phyloP scores from a whole-genome alignment of 2,797 vertebrate species.

The Xiphorhynchus erythropygius region DNA sequence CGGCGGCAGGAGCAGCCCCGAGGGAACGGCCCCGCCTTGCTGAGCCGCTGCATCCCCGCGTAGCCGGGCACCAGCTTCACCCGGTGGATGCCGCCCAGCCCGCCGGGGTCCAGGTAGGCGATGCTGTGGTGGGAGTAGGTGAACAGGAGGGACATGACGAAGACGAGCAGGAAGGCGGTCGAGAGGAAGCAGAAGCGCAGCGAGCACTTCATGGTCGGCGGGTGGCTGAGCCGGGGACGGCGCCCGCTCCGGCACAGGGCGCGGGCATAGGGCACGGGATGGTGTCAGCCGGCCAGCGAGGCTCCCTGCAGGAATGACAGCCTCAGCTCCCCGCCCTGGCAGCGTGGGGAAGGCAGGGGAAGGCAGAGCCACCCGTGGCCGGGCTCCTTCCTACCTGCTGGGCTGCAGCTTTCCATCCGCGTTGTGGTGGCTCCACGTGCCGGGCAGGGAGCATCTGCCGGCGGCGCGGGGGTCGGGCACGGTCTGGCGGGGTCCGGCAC shows the following conservation, averaged over 20 bases:
- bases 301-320: conserved; percentile 1
- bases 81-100: conserved; percentile 83
- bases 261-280: conserved; percentile 21
- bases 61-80: conserved; percentile 94
- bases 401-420: conserved; percentile 67
- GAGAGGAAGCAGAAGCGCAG: conserved; percentile 90
- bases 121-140: conserved; percentile 91
- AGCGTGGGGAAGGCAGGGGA: too few species aligned
- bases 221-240: conserved; percentile 1
- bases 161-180: conserved; percentile 86
- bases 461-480: neutral
- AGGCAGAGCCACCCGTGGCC: accelerated
- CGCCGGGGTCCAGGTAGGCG: conserved; percentile 84
- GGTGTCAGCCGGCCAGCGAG: conserved; percentile 32
- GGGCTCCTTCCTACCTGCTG: conserved; percentile 31
- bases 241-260: conserved; percentile 23
- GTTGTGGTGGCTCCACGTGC: neutral
- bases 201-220: conserved; percentile 87
- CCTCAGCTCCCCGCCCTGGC: accelerated
- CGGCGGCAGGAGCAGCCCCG: conserved; percentile 86
- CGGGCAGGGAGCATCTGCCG: neutral
- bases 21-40: conserved; percentile 67
- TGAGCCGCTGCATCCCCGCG: conserved; percentile 74
- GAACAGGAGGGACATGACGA: conserved; percentile 94
- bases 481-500: neutral